phyloP scores from a whole-genome alignment of 2,797 vertebrate genomes.

The Rhynchotus rufescens region DNA sequence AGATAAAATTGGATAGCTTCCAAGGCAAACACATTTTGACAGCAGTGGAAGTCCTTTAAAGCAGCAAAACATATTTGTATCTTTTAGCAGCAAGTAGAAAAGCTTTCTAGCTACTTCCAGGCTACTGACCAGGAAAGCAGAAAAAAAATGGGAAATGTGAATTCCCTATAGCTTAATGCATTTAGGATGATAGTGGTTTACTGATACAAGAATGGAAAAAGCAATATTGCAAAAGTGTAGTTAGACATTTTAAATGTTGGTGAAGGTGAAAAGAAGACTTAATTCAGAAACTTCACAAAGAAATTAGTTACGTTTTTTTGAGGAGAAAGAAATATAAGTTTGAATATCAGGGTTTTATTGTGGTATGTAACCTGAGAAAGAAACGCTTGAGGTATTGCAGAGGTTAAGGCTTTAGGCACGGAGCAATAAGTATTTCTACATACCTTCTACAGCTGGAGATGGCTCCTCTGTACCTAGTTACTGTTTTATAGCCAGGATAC shows the following conservation, averaged over 20 bases:
- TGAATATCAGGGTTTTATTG: neutral
- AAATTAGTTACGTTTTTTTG: neutral
- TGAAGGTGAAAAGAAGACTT: neutral
- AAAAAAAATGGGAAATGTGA: neutral
- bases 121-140: neutral
- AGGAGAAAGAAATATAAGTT: neutral
- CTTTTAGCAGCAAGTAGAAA: slow-evolving; percentile 9
- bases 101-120: neutral
- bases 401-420: neutral
- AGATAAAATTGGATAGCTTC: slow-evolving; percentile 25
- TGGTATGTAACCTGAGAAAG: neutral
- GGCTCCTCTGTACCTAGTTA: neutral
- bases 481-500: neutral
- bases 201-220: neutral
- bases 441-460: neutral
- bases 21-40: slow-evolving; percentile 16
- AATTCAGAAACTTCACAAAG: neutral
- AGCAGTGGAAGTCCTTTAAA: neutral
- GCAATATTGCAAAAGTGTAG: too few species aligned
- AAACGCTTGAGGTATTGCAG: neutral
- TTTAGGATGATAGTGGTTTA: too few species aligned
- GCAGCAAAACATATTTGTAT: neutral
- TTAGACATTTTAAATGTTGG: neutral
- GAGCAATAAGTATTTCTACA: neutral
- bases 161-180: neutral